Conservation (phyloP, 1,140 invertebrate species). For the Drosophila bifasciata region DNA sequence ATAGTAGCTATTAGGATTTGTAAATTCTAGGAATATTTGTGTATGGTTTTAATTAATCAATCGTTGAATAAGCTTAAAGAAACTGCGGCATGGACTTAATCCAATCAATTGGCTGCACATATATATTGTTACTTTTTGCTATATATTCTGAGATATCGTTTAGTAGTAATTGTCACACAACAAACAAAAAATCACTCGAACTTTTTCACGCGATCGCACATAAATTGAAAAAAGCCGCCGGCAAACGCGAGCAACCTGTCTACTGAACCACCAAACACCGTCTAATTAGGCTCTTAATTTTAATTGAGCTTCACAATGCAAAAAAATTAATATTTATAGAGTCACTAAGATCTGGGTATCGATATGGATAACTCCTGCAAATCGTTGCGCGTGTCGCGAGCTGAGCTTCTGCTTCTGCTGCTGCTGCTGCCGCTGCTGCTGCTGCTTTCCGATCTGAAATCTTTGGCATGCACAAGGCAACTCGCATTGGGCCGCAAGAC, state of each 20-base stretch:
- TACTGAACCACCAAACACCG: conserved; percentile 7
- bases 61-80: conserved; percentile 11
- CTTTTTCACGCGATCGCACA: conserved; percentile 46
- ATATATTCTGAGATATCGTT: conserved; percentile 23
- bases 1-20: conserved; percentile 5
- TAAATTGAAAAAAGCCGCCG: conserved; percentile 48
- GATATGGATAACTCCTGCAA: conserved; percentile 10
- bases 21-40: conserved; percentile 4
- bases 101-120: conserved; percentile 10
- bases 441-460: conserved; percentile 75
- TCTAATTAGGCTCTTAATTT: conserved; percentile 11
- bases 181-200: conserved; percentile 70
- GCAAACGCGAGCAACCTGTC: conserved; percentile 34
- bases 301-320: conserved; percentile 7
- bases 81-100: conserved; percentile 13
- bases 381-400: conserved; percentile 43
- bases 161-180: conserved; percentile 52
- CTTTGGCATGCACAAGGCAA: conserved; percentile 80
- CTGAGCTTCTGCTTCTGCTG: conserved; percentile 65
- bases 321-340: conserved; percentile 31
- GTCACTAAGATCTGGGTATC: conserved; percentile 10
- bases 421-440: conserved; percentile 41
- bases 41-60: background rate
- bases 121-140: conserved; percentile 18
- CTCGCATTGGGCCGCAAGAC: conserved; percentile 74